phyloP scores from a whole-genome alignment of 2,797 vertebrate genomes.

The Phrynocephalus vlangalii region DNA sequence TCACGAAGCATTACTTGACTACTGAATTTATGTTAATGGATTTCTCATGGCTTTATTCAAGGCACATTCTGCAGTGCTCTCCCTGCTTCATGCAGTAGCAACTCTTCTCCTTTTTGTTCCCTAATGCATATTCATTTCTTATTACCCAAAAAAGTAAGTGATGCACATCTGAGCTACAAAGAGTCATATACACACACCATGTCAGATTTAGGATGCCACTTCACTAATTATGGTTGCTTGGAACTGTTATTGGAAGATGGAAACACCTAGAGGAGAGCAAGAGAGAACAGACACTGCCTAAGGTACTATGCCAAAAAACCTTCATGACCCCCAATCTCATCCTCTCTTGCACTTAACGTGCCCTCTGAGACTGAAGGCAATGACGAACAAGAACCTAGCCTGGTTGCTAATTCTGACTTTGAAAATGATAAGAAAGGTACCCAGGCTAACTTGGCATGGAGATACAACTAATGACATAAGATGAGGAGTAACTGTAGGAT shows the following conservation, averaged over 20 bases:
- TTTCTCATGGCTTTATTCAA: not conserved
- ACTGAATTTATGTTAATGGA: rapidly evolving
- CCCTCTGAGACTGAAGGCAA: not conserved
- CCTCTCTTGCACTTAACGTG: not conserved
- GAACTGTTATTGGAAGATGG: not conserved
- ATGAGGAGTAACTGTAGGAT: not conserved
- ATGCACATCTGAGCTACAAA: rapidly evolving
- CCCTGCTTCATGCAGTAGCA: not conserved
- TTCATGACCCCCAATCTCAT: not conserved
- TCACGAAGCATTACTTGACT: not conserved
- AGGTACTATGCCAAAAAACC: constrained; percentile 2
- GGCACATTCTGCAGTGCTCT: not conserved
- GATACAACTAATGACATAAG: not conserved
- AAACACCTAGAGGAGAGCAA: not conserved
- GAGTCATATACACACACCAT: not conserved
- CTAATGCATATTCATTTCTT: not conserved
- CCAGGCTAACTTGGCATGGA: not conserved
- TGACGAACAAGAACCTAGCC: not conserved
- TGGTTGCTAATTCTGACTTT: not conserved
- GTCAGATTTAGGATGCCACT: rapidly evolving
- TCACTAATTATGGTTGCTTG: not conserved
- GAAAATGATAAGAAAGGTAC: not conserved
- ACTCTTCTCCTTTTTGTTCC: constrained; percentile 9
- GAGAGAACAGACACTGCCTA: not conserved
- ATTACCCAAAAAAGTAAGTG: not conserved